Base-by-base conservation (phyloP, 2,113 vertebrate genomes). In the Scalopus aquaticus region DNA sequence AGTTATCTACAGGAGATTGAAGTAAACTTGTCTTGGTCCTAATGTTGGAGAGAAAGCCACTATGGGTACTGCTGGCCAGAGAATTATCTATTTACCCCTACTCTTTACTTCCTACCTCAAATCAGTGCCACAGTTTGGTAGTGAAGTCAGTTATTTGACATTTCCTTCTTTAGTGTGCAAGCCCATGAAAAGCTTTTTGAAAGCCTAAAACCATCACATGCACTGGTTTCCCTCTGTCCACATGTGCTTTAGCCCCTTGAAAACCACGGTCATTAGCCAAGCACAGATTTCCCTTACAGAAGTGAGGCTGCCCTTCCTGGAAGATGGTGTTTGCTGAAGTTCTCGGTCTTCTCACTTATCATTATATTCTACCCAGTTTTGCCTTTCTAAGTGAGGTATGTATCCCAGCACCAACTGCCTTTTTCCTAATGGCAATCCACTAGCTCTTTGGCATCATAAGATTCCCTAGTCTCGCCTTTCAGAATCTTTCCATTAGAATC, bases 141-240 rank as follows among this genome's bases (percentile, higher is more conserved):
- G 42, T 69, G 84, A 80, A 30, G 62, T 35, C 46, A 69, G 44
- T 77, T 67, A 44, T 26, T 88, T 64, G 56, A 60, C 62, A 35
- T 78, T 89, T 82, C 51, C 42, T 89, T 73, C 42, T 42, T 86
- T 90, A 56, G 46, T 84, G 22, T 58, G 28, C 70, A 91, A 86
- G 10, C 46, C 30, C 58, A 73, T 26, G 32, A 77, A 60, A 74
- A 49, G n/a, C 56, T 86, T 84, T 84, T 9, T 70, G 62, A 81
- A 90, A 91, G 54, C 26, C 72, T 37, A 94, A 64, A 51, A 3
- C 42, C 44, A 74, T 86, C 39, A 60, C 32, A 28, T 82, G 28
- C 17, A 19, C 56, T 73, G 30, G 9, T 74, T 69, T 93, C 35
- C n/a, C 51, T 72, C 56, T 62, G 24, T 88, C 44, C 30, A 60